phyloP scores from a whole-genome alignment of 2,113 vertebrate genomes.

The Pholis gunnellus region DNA sequence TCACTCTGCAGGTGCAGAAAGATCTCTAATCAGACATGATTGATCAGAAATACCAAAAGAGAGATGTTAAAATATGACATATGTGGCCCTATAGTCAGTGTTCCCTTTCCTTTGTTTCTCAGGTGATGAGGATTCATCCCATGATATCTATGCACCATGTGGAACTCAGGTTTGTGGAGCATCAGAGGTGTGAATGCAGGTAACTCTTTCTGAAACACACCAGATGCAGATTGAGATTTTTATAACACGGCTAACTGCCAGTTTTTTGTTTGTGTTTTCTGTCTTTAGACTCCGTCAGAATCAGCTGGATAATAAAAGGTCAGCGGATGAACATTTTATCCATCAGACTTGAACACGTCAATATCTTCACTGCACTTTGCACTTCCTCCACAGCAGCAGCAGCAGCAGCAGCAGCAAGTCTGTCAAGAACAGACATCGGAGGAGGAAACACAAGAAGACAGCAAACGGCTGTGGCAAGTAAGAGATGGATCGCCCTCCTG shows the following conservation, averaged over 20 bases:
- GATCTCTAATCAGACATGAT: neutral
- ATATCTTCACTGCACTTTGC: constrained; percentile 32
- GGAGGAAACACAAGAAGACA: constrained; percentile 69
- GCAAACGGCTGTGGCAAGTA: constrained; percentile 71
- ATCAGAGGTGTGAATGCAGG: constrained; percentile 81
- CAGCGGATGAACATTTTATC: constrained; percentile 30
- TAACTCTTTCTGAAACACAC: constrained; percentile 27
- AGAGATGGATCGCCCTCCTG: constrained; percentile 51
- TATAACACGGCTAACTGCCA: neutral
- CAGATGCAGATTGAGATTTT: neutral
- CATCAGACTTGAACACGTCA: neutral
- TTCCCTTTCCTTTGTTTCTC: constrained; percentile 1
- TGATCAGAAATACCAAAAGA: neutral
- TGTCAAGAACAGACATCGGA: constrained; percentile 46
- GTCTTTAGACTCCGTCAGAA: constrained; percentile 53
- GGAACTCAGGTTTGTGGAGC: constrained; percentile 81
- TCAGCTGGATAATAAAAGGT: constrained; percentile 54
- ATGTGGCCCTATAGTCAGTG: neutral
- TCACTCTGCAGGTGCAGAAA: constrained; percentile 88
- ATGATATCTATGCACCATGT: constrained; percentile 40
- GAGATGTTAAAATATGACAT: neutral
- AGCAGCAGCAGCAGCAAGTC: constrained; percentile 15
- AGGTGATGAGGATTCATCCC: constrained; percentile 74
- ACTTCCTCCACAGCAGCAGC: constrained; percentile 28
- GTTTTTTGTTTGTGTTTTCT: constrained; percentile 14